Evolutionary conservation across 2,888 invertebrate species (phyloP), one percentile per base, ranked within the genome.

Genomic region (Stenodema calcarata): DNA sequence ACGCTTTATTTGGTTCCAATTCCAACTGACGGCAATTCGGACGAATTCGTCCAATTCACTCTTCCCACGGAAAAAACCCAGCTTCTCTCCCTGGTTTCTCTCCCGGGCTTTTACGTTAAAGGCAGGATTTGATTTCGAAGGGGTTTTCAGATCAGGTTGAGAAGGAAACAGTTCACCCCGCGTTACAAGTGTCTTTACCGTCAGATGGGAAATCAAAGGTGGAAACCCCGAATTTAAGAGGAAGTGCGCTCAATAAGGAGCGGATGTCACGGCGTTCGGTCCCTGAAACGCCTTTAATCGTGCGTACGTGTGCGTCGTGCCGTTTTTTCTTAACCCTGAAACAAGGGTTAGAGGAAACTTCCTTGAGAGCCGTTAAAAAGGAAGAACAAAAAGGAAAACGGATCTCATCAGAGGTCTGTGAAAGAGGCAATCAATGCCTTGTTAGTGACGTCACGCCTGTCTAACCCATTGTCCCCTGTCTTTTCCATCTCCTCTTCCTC

Each of bases 341-440:
- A 78, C 27, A 44, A 44, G 78, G 44, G 44, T 23, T 12, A 44
- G 14, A 44, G 78, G 27, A 27, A 44, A 78, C 27, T 78, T 78
- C 78, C 78, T 78, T 44, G 44, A 27, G 44, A 44, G 78, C 42
- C 23, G 14, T 78, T 14, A 78, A 44, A 44, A 76, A 23, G 35
- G 27, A 47, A 12, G 78, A 27, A 44, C 78, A 78, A 80, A 80
- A 80, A 80, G 16, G 80, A 35, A 78, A 78, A 80, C 80, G 54
- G 80, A 80, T 80, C 80, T 80, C 80, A 80, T 80, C 54, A 54
- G 80, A 27, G 80, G 35, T 4, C 80, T 54, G 80, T 54, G 54
- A 80, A 80, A 50, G 54, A 80, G 80, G 80, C 80, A 80, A 80
- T 80, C 80, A 80, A 80, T 54, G 80, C 54, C 80, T 80, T 80